Evolutionary conservation across 2,113 vertebrate species (phyloP).

Genomic region (Atlantisia rogersi): DNA sequence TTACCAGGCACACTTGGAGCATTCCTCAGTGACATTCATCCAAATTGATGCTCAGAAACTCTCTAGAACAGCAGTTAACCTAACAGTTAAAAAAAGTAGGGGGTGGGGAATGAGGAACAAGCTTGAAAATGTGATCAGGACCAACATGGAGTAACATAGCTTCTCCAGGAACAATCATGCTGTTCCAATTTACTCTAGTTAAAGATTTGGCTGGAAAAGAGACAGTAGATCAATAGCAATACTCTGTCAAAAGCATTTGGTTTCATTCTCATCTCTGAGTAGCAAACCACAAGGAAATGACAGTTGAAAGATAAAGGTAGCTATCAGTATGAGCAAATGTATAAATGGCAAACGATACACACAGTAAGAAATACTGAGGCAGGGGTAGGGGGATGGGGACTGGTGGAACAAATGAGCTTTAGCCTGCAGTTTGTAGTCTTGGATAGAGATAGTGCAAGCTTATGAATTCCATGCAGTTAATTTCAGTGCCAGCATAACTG

Average conservation of each 20-base stretch:
- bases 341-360: not conserved
- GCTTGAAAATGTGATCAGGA: not conserved
- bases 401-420: not conserved
- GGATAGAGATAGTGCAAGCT: not conserved
- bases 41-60: not conserved
- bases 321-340: not conserved
- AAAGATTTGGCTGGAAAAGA: not conserved
- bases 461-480: not conserved
- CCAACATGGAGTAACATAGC: not conserved
- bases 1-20: not conserved
- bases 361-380: not conserved
- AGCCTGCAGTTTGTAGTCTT: constrained; percentile 20
- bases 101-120: not conserved
- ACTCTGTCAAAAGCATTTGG: not conserved
- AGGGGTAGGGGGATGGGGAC: not conserved
- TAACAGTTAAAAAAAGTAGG: not conserved
- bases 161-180: not conserved
- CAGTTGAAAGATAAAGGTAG: not conserved
- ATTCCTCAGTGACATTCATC: not conserved
- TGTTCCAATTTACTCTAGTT: not conserved
- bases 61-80: not conserved
- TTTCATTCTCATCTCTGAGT: not conserved
- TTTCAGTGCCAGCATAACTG: not conserved
- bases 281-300: not conserved
- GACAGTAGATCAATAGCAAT: not conserved